A percentile compares a stretch with the other conserved stretches of the same genome.
Conservation (phyloP, 2,113 vertebrate genomes). For the Lagopus muta region DNA sequence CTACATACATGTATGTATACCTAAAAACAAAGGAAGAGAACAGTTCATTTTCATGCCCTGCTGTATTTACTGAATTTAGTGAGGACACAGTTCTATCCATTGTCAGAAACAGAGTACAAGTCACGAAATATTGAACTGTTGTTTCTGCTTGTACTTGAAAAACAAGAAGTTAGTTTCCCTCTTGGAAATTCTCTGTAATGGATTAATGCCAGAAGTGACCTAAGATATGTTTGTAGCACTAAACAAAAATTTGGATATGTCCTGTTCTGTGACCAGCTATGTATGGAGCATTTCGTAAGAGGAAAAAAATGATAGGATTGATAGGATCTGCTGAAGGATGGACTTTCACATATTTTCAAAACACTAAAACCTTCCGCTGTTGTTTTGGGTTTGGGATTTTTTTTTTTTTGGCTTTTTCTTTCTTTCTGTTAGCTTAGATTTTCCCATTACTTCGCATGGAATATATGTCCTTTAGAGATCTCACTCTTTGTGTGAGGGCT, state of each 20-base stretch:
- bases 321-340: neutral
- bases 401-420: neutral
- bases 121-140: neutral
- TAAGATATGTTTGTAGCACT: neutral
- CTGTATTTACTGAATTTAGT: neutral
- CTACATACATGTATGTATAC: accelerated
- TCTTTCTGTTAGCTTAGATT: neutral
- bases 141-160: neutral
- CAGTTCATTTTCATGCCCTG: neutral
- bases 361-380: neutral
- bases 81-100: neutral
- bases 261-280: neutral
- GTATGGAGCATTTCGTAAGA: neutral
- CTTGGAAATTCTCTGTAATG: neutral
- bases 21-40: neutral
- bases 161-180: neutral
- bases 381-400: neutral
- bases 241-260: neutral
- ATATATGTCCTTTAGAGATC: neutral
- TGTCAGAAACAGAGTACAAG: neutral
- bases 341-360: neutral
- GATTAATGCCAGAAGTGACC: neutral
- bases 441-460: neutral
- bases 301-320: neutral
- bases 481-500: neutral